Conservation (phyloP, 2,113 vertebrate genomes). For the Sander lucioperca region DNA sequence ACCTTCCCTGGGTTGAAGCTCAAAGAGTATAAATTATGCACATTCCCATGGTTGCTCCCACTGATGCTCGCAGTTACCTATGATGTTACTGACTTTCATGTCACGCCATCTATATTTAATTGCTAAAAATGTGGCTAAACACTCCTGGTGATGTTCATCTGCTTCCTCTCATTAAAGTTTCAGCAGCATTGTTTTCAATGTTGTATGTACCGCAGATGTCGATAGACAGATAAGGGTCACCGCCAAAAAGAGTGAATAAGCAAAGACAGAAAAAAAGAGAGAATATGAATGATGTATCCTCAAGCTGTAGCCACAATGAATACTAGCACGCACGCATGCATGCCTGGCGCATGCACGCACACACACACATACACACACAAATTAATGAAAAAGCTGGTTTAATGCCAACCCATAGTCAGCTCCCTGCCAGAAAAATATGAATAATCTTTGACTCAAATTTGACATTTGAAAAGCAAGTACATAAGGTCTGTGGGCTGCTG, state of each 20-base stretch:
- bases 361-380: too few species aligned
- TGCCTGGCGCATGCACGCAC: too few species aligned
- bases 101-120: constrained; percentile 54
- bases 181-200: constrained; percentile 15
- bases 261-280: neutral
- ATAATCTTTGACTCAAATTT: neutral
- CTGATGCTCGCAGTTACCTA: neutral
- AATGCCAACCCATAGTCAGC: neutral
- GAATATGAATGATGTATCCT: constrained; percentile 12
- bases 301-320: too few species aligned
- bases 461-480: neutral
- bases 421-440: neutral
- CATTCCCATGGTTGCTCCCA: neutral
- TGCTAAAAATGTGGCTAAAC: constrained; percentile 23
- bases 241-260: neutral
- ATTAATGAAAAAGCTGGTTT: neutral
- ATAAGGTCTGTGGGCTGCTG: neutral
- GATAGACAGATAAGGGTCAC: constrained; percentile 1
- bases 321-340: too few species aligned
- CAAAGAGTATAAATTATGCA: constrained; percentile 7
- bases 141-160: constrained; percentile 30
- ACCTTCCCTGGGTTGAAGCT: neutral
- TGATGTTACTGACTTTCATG: constrained; percentile 12
- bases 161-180: constrained; percentile 60
- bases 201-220: constrained; percentile 18